Conservation (phyloP, 1,140 invertebrate species). For the Nylanderia fulva region DNA sequence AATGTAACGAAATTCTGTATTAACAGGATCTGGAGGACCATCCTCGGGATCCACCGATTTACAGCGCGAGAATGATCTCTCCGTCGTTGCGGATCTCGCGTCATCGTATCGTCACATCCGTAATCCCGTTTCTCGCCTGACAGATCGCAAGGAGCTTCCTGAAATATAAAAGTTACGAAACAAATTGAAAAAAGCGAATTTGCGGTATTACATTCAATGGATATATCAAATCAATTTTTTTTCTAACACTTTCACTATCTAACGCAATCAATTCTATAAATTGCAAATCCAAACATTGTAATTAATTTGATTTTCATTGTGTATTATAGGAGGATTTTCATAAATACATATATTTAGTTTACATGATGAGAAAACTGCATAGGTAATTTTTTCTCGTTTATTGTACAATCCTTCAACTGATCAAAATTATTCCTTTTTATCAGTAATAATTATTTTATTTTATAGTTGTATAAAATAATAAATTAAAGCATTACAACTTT, state of each 20-base stretch:
- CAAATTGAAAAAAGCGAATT: conserved; percentile 6
- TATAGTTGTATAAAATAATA: background rate
- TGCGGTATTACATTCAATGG: background rate
- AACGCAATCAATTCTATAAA: no score
- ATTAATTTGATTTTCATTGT: no score
- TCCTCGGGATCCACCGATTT: conserved; percentile 64
- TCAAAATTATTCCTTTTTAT: background rate
- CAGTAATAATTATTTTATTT: background rate
- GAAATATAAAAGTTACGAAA: conserved; percentile 61
- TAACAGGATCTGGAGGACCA: conserved; percentile 72
- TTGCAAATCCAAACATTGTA: no score
- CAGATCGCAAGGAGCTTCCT: conserved; percentile 54
- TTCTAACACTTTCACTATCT: no score
- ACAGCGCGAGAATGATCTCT: conserved; percentile 56
- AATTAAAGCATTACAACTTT: background rate
- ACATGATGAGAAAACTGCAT: background rate
- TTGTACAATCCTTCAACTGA: background rate
- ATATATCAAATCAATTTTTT: background rate
- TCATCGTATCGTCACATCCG: conserved; percentile 80
- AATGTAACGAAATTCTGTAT: conserved; percentile 62
- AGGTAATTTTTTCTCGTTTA: background rate
- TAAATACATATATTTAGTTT: no score
- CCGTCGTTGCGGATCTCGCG: conserved; percentile 69
- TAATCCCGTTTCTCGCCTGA: conserved; percentile 44
- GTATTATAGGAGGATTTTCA: no score